Evolutionary conservation across 2,888 invertebrate species (phyloP).

Genomic region (Apeira syringaria): DNA sequence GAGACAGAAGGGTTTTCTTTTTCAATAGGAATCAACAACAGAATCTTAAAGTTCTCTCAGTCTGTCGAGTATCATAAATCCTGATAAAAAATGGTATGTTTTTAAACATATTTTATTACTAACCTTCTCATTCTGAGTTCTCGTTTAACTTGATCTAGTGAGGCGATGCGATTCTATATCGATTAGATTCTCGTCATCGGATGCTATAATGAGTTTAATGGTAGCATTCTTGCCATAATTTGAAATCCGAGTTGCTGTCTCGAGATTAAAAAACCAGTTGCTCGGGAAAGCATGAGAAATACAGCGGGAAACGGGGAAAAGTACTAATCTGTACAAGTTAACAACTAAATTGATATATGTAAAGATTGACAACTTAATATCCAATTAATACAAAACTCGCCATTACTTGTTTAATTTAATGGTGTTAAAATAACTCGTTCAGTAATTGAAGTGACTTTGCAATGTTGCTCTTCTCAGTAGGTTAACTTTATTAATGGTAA

Average conservation of each 20-base stretch:
- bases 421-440: background rate
- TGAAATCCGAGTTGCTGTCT: conserved; percentile 14
- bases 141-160: conserved; percentile 8
- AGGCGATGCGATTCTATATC: conserved; percentile 1
- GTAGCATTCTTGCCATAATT: conserved; percentile 13
- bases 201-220: conserved; percentile 13
- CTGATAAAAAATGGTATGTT: background rate
- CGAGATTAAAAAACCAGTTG: conserved; percentile 12
- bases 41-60: too few species aligned
- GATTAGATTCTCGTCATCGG: conserved; percentile 12
- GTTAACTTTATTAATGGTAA: too few species aligned
- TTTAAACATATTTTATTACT: background rate
- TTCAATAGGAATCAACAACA: too few species aligned
- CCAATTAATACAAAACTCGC: background rate
- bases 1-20: too few species aligned
- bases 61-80: too few species aligned
- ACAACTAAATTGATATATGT: conserved; percentile 13
- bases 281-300: conserved; percentile 29
- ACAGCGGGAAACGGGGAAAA: conserved; percentile 26
- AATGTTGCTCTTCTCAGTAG: background rate
- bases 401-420: too few species aligned
- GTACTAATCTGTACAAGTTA: conserved; percentile 12
- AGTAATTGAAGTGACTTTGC: background rate
- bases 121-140: conserved; percentile 7
- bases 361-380: conserved; percentile 10